phyloP scores from a whole-genome alignment of 2,888 invertebrate genomes.

The Aphodius granarius region DNA sequence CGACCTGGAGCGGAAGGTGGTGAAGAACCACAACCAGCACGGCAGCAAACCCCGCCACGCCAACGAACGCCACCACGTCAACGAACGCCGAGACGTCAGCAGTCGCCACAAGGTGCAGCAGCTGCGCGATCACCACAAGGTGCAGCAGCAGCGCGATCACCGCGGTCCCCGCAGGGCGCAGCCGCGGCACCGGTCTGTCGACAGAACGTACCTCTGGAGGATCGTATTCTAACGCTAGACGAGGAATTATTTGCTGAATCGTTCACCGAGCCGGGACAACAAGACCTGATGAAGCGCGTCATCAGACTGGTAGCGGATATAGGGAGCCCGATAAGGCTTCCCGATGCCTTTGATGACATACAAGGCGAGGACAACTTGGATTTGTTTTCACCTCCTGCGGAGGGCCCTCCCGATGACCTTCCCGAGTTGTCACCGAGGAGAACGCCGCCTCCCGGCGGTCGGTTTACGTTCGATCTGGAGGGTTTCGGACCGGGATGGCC shows the following conservation, averaged over 20 bases:
- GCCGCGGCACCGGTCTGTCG: not conserved
- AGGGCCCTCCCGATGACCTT: slow-evolving; percentile 6
- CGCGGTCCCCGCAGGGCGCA: too few relatives aligned
- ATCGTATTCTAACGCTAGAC: slow-evolving; percentile 4
- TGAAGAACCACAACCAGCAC: not conserved
- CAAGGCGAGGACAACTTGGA: slow-evolving; percentile 9
- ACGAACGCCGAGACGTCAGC: not conserved
- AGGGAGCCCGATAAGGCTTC: not conserved
- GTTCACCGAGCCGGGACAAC: slow-evolving; percentile 26
- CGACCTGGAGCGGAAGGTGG: not conserved
- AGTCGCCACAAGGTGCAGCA: not conserved
- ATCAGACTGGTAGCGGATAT: slow-evolving; percentile 24
- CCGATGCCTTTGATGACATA: slow-evolving; percentile 16
- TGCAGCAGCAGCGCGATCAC: not conserved
- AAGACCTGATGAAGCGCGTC: slow-evolving; percentile 24
- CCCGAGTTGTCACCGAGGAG: slow-evolving; percentile 9
- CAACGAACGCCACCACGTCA: slow-evolving; percentile 5
- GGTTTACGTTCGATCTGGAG: not conserved
- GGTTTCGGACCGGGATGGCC: not conserved
- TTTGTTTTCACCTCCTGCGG: not conserved
- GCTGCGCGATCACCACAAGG: not conserved
- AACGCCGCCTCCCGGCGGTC: too few relatives aligned
- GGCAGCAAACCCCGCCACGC: not conserved
- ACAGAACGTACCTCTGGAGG: not conserved
- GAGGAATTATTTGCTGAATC: slow-evolving; percentile 19